Evolutionary conservation across 1,140 invertebrate species (phyloP).

Genomic region (Diploscapter pachys): DNA sequence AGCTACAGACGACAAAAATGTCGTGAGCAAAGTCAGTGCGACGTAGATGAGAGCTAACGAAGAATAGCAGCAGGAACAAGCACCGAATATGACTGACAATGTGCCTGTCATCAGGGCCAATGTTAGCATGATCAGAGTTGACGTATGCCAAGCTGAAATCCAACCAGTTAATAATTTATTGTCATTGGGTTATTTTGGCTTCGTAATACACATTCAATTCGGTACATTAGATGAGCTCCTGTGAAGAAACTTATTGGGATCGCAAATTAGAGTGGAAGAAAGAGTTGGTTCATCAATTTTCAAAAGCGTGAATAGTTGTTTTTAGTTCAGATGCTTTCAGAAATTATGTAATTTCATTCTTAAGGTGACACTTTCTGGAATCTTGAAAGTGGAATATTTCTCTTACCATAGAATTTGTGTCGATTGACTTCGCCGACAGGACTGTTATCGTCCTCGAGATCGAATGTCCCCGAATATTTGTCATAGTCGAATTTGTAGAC

Average conservation of each 20-base stretch:
- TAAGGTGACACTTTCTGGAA: no score
- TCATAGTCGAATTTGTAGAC: conserved; percentile 59
- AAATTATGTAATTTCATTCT: no score
- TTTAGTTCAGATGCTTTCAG: no score
- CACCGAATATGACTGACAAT: conserved; percentile 50
- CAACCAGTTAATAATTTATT: conserved; percentile 10
- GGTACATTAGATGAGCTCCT: neutral
- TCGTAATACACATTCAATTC: neutral
- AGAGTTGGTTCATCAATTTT: neutral
- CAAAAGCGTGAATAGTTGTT: no score
- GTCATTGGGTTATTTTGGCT: neutral
- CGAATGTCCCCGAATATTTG: conserved; percentile 59
- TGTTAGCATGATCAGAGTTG: conserved; percentile 52
- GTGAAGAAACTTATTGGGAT: neutral
- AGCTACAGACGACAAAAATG: conserved; percentile 54
- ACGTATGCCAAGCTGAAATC: conserved; percentile 53
- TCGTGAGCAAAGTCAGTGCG: conserved; percentile 50
- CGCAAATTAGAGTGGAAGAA: neutral
- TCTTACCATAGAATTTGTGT: conserved; percentile 54
- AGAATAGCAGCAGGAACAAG: conserved; percentile 55
- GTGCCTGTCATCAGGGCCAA: conserved; percentile 51
- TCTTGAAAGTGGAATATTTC: no score
- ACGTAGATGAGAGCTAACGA: conserved; percentile 54
- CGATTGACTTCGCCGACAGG: conserved; percentile 58
- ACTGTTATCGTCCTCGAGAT: conserved; percentile 57